Evolutionary conservation across 1,140 invertebrate genomes (phyloP).

Genomic region (Aphaenogaster floridana): DNA sequence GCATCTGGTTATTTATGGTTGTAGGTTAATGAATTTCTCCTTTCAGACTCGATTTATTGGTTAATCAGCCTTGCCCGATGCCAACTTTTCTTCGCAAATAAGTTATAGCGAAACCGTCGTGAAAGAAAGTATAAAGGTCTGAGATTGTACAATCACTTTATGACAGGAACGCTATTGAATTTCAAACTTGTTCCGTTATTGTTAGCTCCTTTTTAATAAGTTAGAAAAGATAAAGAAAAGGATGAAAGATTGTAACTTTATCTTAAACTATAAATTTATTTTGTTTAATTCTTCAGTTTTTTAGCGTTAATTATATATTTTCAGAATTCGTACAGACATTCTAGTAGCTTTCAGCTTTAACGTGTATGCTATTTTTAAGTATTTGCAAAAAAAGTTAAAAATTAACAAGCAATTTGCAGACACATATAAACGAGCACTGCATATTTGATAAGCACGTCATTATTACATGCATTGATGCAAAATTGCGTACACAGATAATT

Average conservation of each 20-base stretch:
- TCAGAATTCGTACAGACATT: background rate
- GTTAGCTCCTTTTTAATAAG: constrained; percentile 49
- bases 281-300: constrained; percentile 25
- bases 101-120: constrained; percentile 39
- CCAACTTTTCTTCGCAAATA: constrained; percentile 61
- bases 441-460: background rate
- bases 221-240: constrained; percentile 26
- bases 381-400: background rate
- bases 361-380: background rate
- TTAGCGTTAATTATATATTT: background rate
- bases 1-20: constrained; percentile 82
- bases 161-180: constrained; percentile 47
- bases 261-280: background rate
- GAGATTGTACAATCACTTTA: constrained; percentile 28
- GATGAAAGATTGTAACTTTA: background rate
- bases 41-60: constrained; percentile 82
- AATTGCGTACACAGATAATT: background rate
- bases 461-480: background rate
- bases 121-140: constrained; percentile 2
- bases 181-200: constrained; percentile 32
- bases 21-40: constrained; percentile 84
- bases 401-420: background rate
- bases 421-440: background rate
- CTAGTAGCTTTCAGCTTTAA: background rate
- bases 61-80: constrained; percentile 73